Percentiles rank a stretch among this genome's conserved stretches.
Conservation (phyloP, 2,113 vertebrate species). For the Serinus canaria region DNA sequence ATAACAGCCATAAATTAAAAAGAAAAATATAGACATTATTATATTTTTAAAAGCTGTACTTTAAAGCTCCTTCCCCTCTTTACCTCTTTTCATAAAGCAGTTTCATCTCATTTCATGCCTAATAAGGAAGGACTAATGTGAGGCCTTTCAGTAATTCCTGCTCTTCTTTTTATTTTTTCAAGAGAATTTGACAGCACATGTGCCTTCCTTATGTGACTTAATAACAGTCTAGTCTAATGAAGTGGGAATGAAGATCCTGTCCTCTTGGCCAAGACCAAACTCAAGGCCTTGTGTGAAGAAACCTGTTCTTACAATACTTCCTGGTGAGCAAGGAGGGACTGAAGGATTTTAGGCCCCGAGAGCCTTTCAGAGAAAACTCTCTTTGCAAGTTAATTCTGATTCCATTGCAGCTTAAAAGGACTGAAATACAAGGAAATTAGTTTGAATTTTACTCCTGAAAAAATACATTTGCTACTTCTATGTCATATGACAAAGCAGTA, state of each 20-base stretch:
- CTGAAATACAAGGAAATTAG: not conserved
- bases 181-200: not conserved
- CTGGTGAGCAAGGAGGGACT: not conserved
- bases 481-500: not conserved
- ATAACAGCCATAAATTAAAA: not conserved
- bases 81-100: not conserved
- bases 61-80: not conserved
- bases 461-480: not conserved
- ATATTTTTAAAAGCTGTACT: not conserved
- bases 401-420: not conserved
- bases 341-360: not conserved
- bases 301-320: not conserved
- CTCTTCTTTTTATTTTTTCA: not conserved
- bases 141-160: not conserved
- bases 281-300: not conserved
- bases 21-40: not conserved
- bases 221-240: not conserved
- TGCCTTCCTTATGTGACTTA: not conserved
- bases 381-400: not conserved
- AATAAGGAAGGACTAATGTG: not conserved
- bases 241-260: not conserved
- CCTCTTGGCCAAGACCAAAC: not conserved
- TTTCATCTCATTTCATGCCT: not conserved
- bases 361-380: not conserved
- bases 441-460: not conserved